phyloP scores from a whole-genome alignment of 2,888 invertebrate species.

The Trilocha varians region DNA sequence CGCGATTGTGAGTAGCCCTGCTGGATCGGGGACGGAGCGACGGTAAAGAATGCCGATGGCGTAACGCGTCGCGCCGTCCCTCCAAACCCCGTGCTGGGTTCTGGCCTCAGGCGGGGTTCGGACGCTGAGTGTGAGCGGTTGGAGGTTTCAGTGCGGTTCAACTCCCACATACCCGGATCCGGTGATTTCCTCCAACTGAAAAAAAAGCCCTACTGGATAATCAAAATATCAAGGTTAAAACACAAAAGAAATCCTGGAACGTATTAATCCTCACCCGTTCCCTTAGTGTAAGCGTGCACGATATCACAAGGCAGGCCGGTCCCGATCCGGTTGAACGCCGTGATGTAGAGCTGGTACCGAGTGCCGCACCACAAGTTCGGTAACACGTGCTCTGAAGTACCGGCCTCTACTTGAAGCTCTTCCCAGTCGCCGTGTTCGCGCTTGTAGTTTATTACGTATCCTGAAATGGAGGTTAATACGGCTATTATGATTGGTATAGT shows the following conservation, averaged over 20 bases:
- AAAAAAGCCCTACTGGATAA: neutral
- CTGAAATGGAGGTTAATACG: conserved; percentile 59
- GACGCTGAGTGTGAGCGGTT: too few species aligned
- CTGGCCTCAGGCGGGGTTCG: too few species aligned
- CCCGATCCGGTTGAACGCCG: conserved; percentile 92
- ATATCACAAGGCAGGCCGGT: conserved; percentile 92
- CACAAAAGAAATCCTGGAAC: neutral
- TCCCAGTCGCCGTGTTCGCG: conserved; percentile 94
- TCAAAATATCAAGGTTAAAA: neutral
- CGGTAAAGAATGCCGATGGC: too few species aligned
- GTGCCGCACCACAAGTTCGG: conserved; percentile 91
- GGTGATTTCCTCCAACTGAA: too few species aligned
- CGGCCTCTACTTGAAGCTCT: conserved; percentile 88
- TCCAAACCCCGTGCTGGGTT: too few species aligned
- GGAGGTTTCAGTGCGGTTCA: too few species aligned
- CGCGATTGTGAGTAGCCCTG: too few species aligned
- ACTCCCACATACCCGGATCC: too few species aligned
- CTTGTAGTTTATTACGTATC: conserved; percentile 92
- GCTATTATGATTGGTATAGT: too few species aligned
- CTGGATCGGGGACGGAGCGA: too few species aligned
- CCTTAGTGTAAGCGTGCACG: conserved; percentile 87
- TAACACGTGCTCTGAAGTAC: conserved; percentile 84
- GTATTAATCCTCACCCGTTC: conserved; percentile 71
- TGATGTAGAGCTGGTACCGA: conserved; percentile 89
- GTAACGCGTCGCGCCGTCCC: too few species aligned